Evolutionary conservation across 2,113 vertebrate genomes (phyloP).

Genomic region (Cygnus buccinator): DNA sequence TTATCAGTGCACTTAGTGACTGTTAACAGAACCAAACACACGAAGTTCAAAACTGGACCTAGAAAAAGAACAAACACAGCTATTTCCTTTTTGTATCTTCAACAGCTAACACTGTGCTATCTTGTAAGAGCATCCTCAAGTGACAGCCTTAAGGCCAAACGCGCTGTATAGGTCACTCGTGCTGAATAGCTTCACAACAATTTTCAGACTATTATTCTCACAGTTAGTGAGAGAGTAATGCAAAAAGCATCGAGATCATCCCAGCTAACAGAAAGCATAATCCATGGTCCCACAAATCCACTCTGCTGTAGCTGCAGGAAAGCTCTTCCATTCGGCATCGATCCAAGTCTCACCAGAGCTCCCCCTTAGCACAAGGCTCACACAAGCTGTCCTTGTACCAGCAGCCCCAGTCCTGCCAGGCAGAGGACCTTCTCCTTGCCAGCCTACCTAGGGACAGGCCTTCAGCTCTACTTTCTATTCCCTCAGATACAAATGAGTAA

Average conservation of each 20-base stretch:
- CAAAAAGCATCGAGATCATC: not conserved
- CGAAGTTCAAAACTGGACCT: not conserved
- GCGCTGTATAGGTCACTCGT: not conserved
- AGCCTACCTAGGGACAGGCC: not conserved
- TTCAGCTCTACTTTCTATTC: not conserved
- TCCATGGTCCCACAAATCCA: not conserved
- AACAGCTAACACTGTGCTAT: not conserved
- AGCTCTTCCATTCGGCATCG: not conserved
- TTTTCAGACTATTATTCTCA: not conserved
- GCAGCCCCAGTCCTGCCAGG: not conserved
- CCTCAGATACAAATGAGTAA: not conserved
- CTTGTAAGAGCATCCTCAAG: not conserved
- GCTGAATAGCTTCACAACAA: not conserved
- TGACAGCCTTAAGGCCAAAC: not conserved
- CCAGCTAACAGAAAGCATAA: not conserved
- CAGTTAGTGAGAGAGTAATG: not conserved
- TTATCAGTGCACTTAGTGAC: not conserved
- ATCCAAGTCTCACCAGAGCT: not conserved
- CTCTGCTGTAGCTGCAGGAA: not conserved
- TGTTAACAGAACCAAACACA: not conserved
- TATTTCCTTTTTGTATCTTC: not conserved
- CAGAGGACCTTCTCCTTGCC: not conserved
- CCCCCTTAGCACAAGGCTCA: not conserved
- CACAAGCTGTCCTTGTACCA: not conserved
- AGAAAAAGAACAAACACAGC: not conserved